phyloP scores from a whole-genome alignment of 1,140 invertebrate genomes.

The Phymorhynchus buccinoides region DNA sequence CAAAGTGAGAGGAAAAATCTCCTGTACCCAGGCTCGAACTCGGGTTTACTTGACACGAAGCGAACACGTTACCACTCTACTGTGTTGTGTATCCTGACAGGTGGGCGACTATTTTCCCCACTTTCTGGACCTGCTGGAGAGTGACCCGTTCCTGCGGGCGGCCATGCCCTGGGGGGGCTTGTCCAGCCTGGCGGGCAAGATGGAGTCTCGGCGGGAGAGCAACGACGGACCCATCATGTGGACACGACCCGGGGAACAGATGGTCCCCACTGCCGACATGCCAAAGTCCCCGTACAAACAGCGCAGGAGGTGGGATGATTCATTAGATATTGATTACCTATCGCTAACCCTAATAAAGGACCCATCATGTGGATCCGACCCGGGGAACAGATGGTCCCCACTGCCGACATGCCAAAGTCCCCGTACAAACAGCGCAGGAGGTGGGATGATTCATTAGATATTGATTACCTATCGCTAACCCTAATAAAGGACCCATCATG shows the following conservation, averaged over 20 bases:
- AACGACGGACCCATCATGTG: constrained; percentile 99
- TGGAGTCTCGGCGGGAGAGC: constrained; percentile 86
- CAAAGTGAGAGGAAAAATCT: too few relatives aligned
- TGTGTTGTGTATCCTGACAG: too few relatives aligned
- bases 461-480: too few relatives aligned
- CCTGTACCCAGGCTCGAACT: too few relatives aligned
- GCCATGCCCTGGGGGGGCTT: constrained; percentile 97
- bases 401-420: constrained; percentile 88
- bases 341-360: too few relatives aligned
- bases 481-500: constrained; percentile 98
- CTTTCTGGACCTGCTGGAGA: constrained; percentile 86
- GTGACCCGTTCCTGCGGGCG: constrained; percentile 86
- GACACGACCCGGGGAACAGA: constrained; percentile 97
- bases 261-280: constrained; percentile 92
- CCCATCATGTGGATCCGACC: constrained; percentile 98
- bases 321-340: too few relatives aligned
- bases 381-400: constrained; percentile 96
- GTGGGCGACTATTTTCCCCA: constrained; percentile 98
- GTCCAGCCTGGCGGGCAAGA: constrained; percentile 83
- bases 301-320: constrained; percentile 81
- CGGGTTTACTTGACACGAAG: too few relatives aligned
- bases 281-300: constrained; percentile 88
- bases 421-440: constrained; percentile 87
- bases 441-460: constrained; percentile 76
- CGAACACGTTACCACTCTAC: too few relatives aligned